A percentile compares a stretch with the other conserved stretches of the same genome.
phyloP scores from a whole-genome alignment of 2,797 vertebrate genomes.

The Falco concolor region DNA sequence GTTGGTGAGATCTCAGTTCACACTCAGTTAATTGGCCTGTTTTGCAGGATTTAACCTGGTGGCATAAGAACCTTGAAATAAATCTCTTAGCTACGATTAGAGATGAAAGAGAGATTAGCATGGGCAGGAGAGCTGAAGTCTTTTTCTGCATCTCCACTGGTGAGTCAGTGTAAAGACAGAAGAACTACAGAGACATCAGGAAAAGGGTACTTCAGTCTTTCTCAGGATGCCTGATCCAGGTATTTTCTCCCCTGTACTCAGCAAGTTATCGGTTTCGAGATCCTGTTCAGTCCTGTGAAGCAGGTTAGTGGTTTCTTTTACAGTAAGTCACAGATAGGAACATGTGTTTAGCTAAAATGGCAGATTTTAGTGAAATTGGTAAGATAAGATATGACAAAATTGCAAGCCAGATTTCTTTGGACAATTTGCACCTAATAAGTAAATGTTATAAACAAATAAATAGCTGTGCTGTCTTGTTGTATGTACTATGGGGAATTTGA shows the following conservation, averaged over 20 bases:
- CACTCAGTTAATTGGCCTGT: constrained; percentile 27
- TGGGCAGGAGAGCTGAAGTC: background rate
- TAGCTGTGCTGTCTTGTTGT: background rate
- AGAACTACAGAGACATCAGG: background rate
- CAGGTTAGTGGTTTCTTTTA: constrained; percentile 53
- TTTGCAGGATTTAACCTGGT: constrained; percentile 47
- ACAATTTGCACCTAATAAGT: background rate
- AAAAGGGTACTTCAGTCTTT: background rate
- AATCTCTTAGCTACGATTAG: constrained; percentile 69
- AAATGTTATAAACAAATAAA: background rate
- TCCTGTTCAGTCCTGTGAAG: background rate
- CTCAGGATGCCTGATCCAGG: background rate
- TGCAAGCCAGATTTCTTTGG: background rate
- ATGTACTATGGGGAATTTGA: background rate
- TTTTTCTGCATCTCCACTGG: background rate
- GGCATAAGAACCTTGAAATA: constrained; percentile 63
- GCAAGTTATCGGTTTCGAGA: background rate
- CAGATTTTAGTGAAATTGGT: background rate
- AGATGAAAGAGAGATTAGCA: constrained; percentile 54
- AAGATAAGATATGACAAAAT: background rate
- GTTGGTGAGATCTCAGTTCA: background rate
- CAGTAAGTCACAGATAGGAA: background rate
- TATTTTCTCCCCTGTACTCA: background rate
- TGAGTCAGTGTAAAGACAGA: background rate
- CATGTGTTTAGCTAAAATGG: background rate